Conservation (phyloP, 2,888 invertebrate genomes). For the Seira musarum region DNA sequence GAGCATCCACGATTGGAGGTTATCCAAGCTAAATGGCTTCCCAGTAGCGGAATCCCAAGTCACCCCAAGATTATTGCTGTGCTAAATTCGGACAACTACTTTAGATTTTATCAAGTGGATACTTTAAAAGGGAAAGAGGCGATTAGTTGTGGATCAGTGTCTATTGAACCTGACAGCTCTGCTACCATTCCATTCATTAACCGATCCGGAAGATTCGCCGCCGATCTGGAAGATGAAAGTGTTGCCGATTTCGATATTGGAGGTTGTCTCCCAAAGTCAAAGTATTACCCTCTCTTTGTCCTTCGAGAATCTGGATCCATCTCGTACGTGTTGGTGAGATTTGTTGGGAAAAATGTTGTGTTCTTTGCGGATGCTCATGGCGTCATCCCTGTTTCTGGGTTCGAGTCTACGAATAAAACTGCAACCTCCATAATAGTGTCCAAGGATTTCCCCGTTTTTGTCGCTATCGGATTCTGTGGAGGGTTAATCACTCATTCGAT, state of each 20-base stretch:
- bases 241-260: slow-evolving; percentile 64
- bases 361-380: slow-evolving; percentile 40
- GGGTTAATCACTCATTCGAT: slow-evolving; percentile 57
- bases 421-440: slow-evolving; percentile 51
- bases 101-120: slow-evolving; percentile 54
- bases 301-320: slow-evolving; percentile 58
- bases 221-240: slow-evolving; percentile 54
- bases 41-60: slow-evolving; percentile 25
- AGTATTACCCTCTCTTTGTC: slow-evolving; percentile 56
- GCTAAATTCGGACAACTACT: slow-evolving; percentile 55
- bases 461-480: slow-evolving; percentile 54
- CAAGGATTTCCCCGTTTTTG: slow-evolving; percentile 58
- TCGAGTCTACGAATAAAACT: slow-evolving; percentile 21
- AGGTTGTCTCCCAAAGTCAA: slow-evolving; percentile 57
- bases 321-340: slow-evolving; percentile 56
- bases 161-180: slow-evolving; percentile 34
- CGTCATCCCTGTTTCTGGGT: slow-evolving; percentile 28
- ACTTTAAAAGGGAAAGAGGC: slow-evolving; percentile 38
- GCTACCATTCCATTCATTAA: slow-evolving; percentile 45
- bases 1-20: slow-evolving; percentile 60
- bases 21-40: slow-evolving; percentile 62
- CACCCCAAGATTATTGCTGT: slow-evolving; percentile 40
- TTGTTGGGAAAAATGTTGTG: slow-evolving; percentile 45
- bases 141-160: slow-evolving; percentile 37
- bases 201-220: slow-evolving; percentile 45